These are phyloP conservation scores for Syngnathus scovelli DNA, from an alignment of 2,113 vertebrate genomes.

Conservation along the genomic window DNA sequence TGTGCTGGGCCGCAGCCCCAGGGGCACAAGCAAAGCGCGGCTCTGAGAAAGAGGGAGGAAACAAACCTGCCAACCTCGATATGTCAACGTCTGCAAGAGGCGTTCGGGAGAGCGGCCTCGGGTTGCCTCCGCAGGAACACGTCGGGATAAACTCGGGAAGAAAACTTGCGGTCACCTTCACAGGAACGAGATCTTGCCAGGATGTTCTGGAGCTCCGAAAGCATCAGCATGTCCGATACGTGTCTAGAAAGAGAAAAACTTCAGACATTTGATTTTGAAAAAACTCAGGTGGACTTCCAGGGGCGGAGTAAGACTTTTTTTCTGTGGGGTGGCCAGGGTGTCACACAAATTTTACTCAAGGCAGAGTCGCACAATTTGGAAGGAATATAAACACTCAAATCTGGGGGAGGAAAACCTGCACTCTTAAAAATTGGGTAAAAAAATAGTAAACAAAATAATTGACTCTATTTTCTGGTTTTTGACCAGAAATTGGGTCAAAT, in stretches of 20 bases:
- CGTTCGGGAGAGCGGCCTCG: conserved; percentile 36
- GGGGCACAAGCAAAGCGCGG: conserved; percentile 74
- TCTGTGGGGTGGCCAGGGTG: not conserved
- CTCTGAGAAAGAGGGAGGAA: conserved; percentile 75
- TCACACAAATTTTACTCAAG: not conserved
- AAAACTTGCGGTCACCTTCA: conserved; percentile 21
- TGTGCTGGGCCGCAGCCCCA: conserved; percentile 85
- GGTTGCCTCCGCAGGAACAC: conserved; percentile 33
- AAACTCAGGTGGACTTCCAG: no score
- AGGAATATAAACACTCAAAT: no score
- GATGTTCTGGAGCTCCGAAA: not conserved
- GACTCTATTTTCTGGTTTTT: no score
- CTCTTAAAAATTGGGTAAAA: no score
- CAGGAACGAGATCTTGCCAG: not conserved
- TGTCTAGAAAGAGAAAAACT: not conserved
- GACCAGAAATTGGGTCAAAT: no score
- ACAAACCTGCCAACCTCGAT: conserved; percentile 74
- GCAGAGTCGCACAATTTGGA: no score
- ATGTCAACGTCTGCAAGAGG: conserved; percentile 65
- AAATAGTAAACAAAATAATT: no score
- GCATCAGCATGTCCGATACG: not conserved
- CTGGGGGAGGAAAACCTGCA: not conserved
- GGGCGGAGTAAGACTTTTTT: no score
- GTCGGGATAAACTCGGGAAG: conserved; percentile 32
- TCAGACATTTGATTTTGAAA: not conserved